Percentiles rank a stretch among this genome's conserved stretches.
Conservation (phyloP, 2,888 invertebrate genomes). For the Tuta absoluta region DNA sequence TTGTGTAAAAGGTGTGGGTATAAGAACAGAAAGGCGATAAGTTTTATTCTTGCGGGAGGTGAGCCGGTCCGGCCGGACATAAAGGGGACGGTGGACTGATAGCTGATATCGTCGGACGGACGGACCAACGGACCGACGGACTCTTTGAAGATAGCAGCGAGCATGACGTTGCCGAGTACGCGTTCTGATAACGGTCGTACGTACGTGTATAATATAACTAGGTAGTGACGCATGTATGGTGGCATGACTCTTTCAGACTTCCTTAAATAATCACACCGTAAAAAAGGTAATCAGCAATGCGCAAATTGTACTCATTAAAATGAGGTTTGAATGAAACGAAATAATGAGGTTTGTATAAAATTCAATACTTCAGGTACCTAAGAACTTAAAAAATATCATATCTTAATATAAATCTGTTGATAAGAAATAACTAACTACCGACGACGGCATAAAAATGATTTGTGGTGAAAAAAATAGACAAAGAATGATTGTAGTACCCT, state of each 20-base stretch:
- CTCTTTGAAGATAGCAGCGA: neutral
- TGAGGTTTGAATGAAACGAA: too few relatives aligned
- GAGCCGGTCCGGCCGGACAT: conserved; percentile 39
- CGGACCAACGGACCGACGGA: conserved; percentile 11
- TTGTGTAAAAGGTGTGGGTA: conserved; percentile 51
- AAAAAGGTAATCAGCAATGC: neutral
- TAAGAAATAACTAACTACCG: too few relatives aligned
- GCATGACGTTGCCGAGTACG: neutral
- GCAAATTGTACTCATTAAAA: too few relatives aligned
- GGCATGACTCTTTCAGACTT: too few relatives aligned
- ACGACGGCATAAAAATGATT: too few relatives aligned
- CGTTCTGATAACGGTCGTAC: neutral
- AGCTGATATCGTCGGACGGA: conserved; percentile 21
- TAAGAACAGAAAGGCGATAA: conserved; percentile 59
- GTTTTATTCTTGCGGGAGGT: conserved; percentile 63
- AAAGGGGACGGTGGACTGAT: conserved; percentile 33
- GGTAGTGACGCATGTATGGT: neutral
- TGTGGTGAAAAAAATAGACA: too few relatives aligned
- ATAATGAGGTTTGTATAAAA: too few relatives aligned
- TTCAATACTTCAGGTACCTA: too few relatives aligned
- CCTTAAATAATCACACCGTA: neutral
- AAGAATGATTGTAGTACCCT: too few relatives aligned
- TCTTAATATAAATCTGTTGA: too few relatives aligned
- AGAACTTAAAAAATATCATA: too few relatives aligned
- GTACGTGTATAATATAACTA: neutral